Conservation (phyloP, 2,888 invertebrate genomes). For the Cephus pulcher region DNA sequence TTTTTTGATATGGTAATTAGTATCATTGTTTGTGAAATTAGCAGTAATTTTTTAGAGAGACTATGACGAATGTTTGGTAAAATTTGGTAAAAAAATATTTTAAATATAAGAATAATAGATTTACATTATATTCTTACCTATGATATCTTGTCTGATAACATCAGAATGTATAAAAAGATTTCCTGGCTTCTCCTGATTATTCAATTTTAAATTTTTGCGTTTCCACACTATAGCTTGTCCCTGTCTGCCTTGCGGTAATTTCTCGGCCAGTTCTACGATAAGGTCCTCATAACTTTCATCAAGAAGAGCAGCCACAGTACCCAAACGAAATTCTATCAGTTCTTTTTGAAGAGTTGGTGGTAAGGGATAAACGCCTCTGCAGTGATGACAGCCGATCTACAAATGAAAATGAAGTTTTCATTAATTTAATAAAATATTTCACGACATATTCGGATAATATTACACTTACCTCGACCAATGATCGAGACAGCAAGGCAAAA, state of each 20-base stretch:
- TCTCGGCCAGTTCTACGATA: conserved; percentile 46
- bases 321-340: conserved; percentile 52
- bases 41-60: too few species aligned
- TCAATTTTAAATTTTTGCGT: conserved; percentile 33
- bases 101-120: too few species aligned
- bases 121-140: conserved; percentile 45
- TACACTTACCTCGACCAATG: conserved; percentile 50
- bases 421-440: background rate
- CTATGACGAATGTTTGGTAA: too few species aligned
- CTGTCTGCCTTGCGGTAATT: conserved; percentile 52
- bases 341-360: conserved; percentile 51
- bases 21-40: too few species aligned
- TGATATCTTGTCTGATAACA: conserved; percentile 58
- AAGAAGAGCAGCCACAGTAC: conserved; percentile 50
- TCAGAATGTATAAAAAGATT: conserved; percentile 50
- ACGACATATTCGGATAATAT: background rate
- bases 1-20: too few species aligned
- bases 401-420: conserved; percentile 2
- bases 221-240: conserved; percentile 60
- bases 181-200: conserved; percentile 34
- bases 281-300: conserved; percentile 45
- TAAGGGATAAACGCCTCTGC: conserved; percentile 54
- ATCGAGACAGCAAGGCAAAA: conserved; percentile 52
- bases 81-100: too few species aligned
- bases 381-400: conserved; percentile 62